These are phyloP conservation scores for Tenrec ecaudatus DNA, from an alignment of 2,113 vertebrate genomes.

Conservation along the genomic window DNA sequence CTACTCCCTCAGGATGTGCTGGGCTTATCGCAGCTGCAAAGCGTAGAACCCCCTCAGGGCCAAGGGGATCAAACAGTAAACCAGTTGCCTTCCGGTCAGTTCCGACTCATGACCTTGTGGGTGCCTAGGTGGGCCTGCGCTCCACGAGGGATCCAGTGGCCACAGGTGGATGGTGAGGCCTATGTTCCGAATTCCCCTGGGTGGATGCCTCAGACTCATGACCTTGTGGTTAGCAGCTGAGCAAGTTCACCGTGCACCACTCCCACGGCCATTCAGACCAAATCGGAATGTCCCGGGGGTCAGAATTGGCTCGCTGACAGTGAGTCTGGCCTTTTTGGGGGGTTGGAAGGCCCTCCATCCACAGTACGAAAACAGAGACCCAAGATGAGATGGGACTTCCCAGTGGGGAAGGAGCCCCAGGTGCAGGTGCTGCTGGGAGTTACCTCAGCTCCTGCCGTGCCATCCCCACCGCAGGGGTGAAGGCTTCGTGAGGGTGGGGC, in stretches of 20 bases:
- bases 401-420: background rate
- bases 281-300: too few relatives aligned
- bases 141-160: background rate
- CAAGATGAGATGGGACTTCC: background rate
- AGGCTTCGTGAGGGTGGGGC: fast-evolving
- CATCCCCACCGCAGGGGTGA: fast-evolving
- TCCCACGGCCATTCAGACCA: background rate
- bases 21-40: background rate
- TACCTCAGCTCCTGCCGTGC: background rate
- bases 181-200: background rate
- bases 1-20: too few relatives aligned
- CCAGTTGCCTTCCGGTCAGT: too few relatives aligned
- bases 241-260: background rate
- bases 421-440: fast-evolving
- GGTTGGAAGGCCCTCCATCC: background rate
- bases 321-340: too few relatives aligned
- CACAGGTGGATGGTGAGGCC: background rate
- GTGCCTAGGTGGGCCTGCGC: background rate
- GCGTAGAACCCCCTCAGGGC: background rate
- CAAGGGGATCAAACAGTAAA: too few relatives aligned
- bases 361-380: background rate
- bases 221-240: background rate
- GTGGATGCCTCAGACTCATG: background rate
- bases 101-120: background rate
- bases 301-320: too few relatives aligned